Conservation (phyloP, 2,113 vertebrate genomes). For the Gnathonemus longibarbis region DNA sequence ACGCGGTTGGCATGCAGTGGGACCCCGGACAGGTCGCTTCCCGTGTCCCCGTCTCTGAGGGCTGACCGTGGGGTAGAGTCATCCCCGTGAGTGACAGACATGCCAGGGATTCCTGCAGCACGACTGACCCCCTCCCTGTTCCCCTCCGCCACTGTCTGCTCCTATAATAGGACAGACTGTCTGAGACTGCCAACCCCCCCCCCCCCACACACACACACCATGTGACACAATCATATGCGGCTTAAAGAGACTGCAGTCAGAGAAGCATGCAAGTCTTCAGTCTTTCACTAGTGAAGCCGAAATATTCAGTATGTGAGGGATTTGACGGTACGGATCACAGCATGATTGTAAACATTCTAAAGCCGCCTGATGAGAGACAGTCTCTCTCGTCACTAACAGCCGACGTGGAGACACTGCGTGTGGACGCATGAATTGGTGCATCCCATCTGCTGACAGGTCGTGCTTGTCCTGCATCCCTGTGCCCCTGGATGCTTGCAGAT, state of each 20-base stretch:
- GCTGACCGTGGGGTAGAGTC: neutral
- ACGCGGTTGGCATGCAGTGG: neutral
- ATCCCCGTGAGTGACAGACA: neutral
- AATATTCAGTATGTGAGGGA: too few species aligned
- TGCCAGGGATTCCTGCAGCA: constrained; percentile 27
- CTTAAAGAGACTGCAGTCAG: neutral
- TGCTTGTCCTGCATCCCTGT: neutral
- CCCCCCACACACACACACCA: neutral
- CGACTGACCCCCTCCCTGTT: constrained; percentile 27
- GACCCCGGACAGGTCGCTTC: neutral
- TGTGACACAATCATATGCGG: neutral
- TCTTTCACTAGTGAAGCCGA: too few species aligned
- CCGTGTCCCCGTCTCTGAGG: neutral
- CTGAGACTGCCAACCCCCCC: too few species aligned
- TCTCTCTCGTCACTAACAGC: neutral
- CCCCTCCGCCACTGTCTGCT: constrained; percentile 13
- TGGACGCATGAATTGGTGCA: too few species aligned
- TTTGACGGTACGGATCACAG: neutral
- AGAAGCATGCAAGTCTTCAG: neutral
- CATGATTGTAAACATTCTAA: neutral
- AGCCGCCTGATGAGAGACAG: neutral
- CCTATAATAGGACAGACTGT: neutral
- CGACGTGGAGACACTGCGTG: neutral
- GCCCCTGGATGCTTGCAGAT: neutral
- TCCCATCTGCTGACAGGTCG: too few species aligned